Evolutionary conservation across 2,797 vertebrate genomes (phyloP).

Genomic region (Lacerta viridis): DNA sequence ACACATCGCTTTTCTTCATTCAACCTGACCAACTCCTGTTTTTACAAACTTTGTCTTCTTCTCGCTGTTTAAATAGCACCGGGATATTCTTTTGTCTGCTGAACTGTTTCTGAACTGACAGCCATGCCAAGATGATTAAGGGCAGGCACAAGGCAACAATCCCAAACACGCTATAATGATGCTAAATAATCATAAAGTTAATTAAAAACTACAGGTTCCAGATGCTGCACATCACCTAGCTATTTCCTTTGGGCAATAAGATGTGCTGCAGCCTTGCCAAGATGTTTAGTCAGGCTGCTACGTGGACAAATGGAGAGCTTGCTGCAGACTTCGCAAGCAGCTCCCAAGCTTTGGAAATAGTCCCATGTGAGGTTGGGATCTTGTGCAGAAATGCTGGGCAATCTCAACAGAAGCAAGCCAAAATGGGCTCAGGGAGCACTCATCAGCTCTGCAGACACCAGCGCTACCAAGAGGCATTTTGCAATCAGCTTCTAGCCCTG

Average conservation of each 20-base stretch:
- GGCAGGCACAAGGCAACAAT: slow-evolving; percentile 72
- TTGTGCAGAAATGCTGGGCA: slow-evolving; percentile 53
- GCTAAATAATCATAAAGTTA: slow-evolving; percentile 82
- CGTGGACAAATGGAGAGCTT: slow-evolving; percentile 64
- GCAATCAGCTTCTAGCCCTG: slow-evolving; percentile 49
- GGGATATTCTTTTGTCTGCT: slow-evolving; percentile 64
- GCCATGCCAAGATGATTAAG: slow-evolving; percentile 72
- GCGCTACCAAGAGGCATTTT: slow-evolving; percentile 53
- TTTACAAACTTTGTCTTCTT: slow-evolving; percentile 17
- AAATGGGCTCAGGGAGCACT: slow-evolving; percentile 63
- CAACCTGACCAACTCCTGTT: slow-evolving; percentile 3
- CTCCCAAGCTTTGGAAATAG: slow-evolving; percentile 72
- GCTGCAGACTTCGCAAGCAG: slow-evolving; percentile 69
- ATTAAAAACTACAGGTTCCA: slow-evolving; percentile 84
- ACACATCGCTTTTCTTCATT: rapidly evolving
- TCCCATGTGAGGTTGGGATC: slow-evolving; percentile 60
- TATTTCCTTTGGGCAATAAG: slow-evolving; percentile 77
- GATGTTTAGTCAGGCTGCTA: slow-evolving; percentile 70
- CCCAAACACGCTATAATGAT: slow-evolving; percentile 72
- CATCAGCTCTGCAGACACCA: slow-evolving; percentile 55
- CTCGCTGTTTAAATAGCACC: not conserved
- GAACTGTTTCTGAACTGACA: slow-evolving; percentile 60
- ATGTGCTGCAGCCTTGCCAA: slow-evolving; percentile 73
- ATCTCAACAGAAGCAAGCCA: slow-evolving; percentile 56
- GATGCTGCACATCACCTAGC: slow-evolving; percentile 81